A percentile compares a stretch with the other conserved stretches of the same genome.
phyloP scores from a whole-genome alignment of 2,888 invertebrate genomes.

The Drosophila koepferae region DNA sequence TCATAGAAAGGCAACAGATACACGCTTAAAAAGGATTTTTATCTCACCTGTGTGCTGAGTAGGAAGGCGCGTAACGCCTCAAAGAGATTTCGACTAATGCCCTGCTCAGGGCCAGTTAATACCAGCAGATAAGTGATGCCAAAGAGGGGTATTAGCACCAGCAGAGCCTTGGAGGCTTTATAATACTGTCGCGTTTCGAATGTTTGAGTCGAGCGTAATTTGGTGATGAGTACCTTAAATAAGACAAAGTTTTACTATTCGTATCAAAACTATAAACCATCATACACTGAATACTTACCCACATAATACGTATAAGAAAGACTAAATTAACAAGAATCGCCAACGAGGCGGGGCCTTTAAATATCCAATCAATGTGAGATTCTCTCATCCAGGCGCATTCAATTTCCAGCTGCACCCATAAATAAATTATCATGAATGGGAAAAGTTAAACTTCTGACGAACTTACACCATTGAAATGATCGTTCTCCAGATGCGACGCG shows the following conservation, averaged over 20 bases:
- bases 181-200: conserved; percentile 95
- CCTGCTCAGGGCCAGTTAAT: conserved; percentile 92
- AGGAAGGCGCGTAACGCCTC: conserved; percentile 92
- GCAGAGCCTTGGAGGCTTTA: conserved; percentile 95
- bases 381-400: conserved; percentile 93
- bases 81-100: conserved; percentile 91
- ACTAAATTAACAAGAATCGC: conserved; percentile 93
- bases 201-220: conserved; percentile 95
- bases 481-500: conserved; percentile 79
- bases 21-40: too few species aligned
- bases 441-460: conserved; percentile 9
- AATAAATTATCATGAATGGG: conserved; percentile 12
- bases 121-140: conserved; percentile 96
- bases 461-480: conserved; percentile 83
- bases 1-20: background rate
- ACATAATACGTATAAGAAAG: conserved; percentile 94
- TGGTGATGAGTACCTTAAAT: conserved; percentile 94
- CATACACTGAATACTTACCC: conserved; percentile 87
- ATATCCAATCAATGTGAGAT: conserved; percentile 94
- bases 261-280: background rate
- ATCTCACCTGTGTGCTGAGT: conserved; percentile 93
- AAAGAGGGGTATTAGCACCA: conserved; percentile 95
- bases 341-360: conserved; percentile 92
- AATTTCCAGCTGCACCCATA: conserved; percentile 84
- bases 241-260: background rate